Conservation (phyloP, 2,113 vertebrate species). For the Chamaetylas fuelleborni region DNA sequence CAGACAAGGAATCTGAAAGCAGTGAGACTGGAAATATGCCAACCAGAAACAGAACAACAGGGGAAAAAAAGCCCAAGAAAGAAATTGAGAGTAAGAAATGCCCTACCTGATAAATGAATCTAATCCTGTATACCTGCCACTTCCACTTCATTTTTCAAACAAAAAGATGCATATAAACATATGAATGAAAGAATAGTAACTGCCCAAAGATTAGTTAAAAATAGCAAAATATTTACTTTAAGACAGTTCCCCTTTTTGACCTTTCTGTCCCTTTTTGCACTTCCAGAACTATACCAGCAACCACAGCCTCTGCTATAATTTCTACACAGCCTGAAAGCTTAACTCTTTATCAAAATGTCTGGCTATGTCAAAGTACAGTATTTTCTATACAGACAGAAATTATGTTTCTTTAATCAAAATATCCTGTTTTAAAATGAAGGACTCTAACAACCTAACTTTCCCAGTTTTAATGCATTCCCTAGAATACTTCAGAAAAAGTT, state of each 20-base stretch:
- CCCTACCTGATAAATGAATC: not conserved
- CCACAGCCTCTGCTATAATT: not conserved
- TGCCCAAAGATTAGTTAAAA: not conserved
- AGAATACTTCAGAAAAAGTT: not conserved
- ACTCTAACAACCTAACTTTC: not conserved
- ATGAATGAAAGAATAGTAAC: not conserved
- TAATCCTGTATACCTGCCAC: not conserved
- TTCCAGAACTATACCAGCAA: not conserved
- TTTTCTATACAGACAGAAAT: not conserved
- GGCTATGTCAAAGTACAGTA: not conserved
- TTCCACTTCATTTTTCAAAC: not conserved
- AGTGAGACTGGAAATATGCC: rapidly evolving
- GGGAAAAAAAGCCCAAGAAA: not conserved
- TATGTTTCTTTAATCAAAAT: not conserved
- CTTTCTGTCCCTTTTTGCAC: not conserved
- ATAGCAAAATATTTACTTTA: not conserved
- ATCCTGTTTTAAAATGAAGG: not conserved
- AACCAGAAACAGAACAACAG: not conserved
- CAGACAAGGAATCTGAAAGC: not conserved
- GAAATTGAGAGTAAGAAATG: not conserved
- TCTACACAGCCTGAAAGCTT: not conserved
- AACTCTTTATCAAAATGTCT: not conserved
- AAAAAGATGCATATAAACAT: not conserved
- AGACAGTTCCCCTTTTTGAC: not conserved
- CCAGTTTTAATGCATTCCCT: not conserved